phyloP scores from a whole-genome alignment of 2,888 invertebrate genomes.

The Neelides folsomi region DNA sequence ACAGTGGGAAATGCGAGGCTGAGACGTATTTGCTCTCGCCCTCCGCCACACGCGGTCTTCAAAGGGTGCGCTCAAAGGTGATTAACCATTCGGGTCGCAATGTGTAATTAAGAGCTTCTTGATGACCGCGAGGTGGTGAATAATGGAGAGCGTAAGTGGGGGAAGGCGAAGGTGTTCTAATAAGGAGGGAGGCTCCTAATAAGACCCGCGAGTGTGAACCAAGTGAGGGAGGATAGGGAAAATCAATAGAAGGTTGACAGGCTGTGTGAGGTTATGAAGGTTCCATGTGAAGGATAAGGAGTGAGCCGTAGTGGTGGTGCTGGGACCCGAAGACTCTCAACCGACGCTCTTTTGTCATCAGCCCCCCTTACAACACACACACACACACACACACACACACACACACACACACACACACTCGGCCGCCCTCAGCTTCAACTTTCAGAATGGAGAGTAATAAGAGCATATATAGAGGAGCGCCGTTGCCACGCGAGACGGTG shows the following conservation, averaged over 20 bases:
- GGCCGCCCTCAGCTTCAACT: too few relatives aligned
- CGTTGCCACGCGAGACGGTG: conserved; percentile 33
- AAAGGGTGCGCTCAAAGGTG: too few relatives aligned
- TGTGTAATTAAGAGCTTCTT: conserved; percentile 7
- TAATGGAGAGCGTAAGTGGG: conserved; percentile 2
- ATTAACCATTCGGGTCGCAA: not conserved
- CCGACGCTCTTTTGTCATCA: conserved; percentile 31
- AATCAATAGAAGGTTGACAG: conserved; percentile 29
- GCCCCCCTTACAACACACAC: conserved; percentile 16
- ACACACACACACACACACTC: too few relatives aligned
- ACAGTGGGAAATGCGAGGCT: too few relatives aligned
- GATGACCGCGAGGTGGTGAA: conserved; percentile 11
- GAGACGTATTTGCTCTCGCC: too few relatives aligned
- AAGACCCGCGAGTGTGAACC: too few relatives aligned
- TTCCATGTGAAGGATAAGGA: conserved; percentile 9
- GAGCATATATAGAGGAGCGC: conserved; percentile 6
- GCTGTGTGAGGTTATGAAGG: conserved; percentile 20
- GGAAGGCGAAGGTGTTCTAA: conserved; percentile 12
- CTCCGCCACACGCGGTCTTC: too few relatives aligned
- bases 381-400: too few relatives aligned
- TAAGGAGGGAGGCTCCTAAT: not conserved
- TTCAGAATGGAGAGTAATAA: not conserved
- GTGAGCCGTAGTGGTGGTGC: conserved; percentile 10
- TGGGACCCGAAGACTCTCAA: conserved; percentile 7
- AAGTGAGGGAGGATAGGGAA: conserved; percentile 15